Conservation (phyloP, 2,113 vertebrate species). For the Ciconia maguari region DNA sequence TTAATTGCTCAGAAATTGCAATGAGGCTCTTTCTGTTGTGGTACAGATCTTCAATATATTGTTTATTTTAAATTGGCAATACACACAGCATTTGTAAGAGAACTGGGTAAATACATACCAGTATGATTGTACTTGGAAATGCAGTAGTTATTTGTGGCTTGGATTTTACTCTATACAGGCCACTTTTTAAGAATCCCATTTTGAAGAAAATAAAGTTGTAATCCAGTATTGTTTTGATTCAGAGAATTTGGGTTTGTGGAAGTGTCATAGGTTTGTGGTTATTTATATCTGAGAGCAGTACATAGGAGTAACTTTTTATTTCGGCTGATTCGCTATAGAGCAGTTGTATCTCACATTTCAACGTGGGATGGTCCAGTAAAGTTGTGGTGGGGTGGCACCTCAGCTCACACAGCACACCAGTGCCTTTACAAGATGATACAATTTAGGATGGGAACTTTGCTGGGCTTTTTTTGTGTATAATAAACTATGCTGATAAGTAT, state of each 20-base stretch:
- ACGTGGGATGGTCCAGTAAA: background rate
- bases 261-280: background rate
- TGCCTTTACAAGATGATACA: accelerated
- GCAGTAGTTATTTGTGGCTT: background rate
- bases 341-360: background rate
- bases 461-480: background rate
- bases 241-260: background rate
- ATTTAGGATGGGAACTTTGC: background rate
- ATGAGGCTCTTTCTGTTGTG: background rate
- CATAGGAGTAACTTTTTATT: background rate
- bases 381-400: background rate
- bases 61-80: background rate
- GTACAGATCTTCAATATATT: background rate
- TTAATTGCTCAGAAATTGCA: background rate
- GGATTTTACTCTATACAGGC: background rate
- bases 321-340: background rate
- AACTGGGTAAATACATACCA: background rate
- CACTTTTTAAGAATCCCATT: background rate
- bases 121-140: background rate
- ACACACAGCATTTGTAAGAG: background rate
- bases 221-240: background rate
- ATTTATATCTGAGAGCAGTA: background rate
- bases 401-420: accelerated
- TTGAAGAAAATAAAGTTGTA: background rate
- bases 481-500: background rate